Evolutionary conservation across 1,140 invertebrate genomes (phyloP).

Genomic region (Lepidurus couesii): DNA sequence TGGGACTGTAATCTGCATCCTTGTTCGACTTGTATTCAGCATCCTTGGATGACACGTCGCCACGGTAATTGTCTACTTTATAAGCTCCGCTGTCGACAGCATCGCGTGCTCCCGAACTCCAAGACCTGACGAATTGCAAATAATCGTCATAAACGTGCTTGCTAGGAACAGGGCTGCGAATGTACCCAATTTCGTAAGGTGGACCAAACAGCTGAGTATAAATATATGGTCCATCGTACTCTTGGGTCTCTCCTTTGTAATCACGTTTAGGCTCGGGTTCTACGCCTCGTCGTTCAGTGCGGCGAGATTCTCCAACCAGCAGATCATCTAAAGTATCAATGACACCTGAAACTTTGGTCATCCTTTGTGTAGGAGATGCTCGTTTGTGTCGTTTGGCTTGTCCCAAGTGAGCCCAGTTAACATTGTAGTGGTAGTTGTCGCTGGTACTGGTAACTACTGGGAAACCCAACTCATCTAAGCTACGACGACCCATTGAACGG

Average conservation of each 20-base stretch:
- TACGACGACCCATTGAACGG: not conserved
- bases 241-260: conserved; percentile 32
- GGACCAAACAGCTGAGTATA: conserved; percentile 34
- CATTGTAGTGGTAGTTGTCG: conserved; percentile 29
- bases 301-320: not conserved
- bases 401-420: conserved; percentile 28
- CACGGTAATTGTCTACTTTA: conserved; percentile 9
- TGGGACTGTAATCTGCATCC: conserved; percentile 20
- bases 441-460: conserved; percentile 22
- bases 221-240: conserved; percentile 35
- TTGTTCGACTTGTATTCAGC: conserved; percentile 2
- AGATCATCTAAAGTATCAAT: not conserved
- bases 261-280: not conserved
- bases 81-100: conserved; percentile 29
- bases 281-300: not conserved
- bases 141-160: conserved; percentile 36
- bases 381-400: conserved; percentile 1
- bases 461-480: conserved; percentile 27
- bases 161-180: conserved; percentile 32
- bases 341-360: conserved; percentile 2
- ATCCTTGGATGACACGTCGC: conserved; percentile 24
- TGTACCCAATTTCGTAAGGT: conserved; percentile 35
- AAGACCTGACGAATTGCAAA: conserved; percentile 34
- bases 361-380: not conserved
- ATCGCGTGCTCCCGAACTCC: conserved; percentile 27